A percentile compares a stretch with the other conserved stretches of the same genome.
Conservation (phyloP, 2,888 invertebrate genomes). For the Adineta ricciae region DNA sequence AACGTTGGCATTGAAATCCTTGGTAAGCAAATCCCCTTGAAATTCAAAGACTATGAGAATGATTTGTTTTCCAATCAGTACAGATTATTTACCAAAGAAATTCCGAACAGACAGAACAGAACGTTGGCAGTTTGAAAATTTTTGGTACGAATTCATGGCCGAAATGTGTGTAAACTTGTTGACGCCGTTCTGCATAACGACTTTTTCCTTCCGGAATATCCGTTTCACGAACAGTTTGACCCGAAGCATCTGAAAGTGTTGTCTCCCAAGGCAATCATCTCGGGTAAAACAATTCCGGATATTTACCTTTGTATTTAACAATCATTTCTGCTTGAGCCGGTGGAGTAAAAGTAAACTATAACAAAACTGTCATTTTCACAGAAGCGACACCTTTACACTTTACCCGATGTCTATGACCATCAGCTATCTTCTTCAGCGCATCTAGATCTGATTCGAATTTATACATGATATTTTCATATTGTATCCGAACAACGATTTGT, state of each 20-base stretch:
- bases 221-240: neutral
- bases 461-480: neutral
- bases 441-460: neutral
- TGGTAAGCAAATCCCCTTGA: neutral
- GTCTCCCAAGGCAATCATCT: too few relatives aligned
- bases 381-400: neutral
- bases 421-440: neutral
- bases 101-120: neutral
- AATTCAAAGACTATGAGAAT: neutral
- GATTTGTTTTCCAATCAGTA: neutral
- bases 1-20: constrained; percentile 19
- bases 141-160: constrained; percentile 11
- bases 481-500: neutral
- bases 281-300: neutral
- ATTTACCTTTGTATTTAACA: neutral
- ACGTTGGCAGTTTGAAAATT: constrained; percentile 7
- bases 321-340: neutral
- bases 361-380: neutral
- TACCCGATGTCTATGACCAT: neutral
- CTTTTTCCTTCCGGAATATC: neutral
- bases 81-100: neutral
- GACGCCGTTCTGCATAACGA: constrained; percentile 10
- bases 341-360: neutral
- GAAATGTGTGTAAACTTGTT: constrained; percentile 5
- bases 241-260: neutral